Conservation (phyloP, 2,113 vertebrate genomes). For the Acinonyx jubatus region DNA sequence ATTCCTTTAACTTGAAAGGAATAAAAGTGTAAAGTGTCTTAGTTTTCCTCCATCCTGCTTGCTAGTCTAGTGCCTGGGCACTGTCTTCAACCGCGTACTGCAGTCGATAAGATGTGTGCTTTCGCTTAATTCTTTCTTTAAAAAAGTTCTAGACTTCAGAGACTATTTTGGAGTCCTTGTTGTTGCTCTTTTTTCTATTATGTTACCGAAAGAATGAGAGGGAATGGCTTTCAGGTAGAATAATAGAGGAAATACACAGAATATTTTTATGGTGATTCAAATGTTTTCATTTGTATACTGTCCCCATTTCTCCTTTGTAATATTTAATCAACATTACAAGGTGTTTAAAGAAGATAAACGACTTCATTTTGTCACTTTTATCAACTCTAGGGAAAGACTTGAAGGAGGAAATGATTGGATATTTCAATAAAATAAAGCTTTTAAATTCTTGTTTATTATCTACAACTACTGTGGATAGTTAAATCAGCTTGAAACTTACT, state of each 20-base stretch:
- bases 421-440: conserved; percentile 11
- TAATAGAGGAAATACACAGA: background rate
- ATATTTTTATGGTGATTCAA: background rate
- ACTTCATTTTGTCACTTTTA: conserved; percentile 20
- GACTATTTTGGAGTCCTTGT: background rate
- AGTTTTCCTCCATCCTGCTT: background rate
- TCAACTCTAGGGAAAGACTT: background rate
- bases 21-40: background rate
- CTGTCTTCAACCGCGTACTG: background rate
- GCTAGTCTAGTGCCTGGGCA: background rate
- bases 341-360: conserved; percentile 4
- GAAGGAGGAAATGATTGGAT: background rate
- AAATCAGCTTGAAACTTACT: background rate
- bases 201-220: background rate
- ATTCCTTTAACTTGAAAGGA: background rate
- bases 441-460: background rate
- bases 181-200: background rate
- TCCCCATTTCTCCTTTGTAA: background rate
- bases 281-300: background rate
- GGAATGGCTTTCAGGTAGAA: background rate
- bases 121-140: background rate
- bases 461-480: background rate
- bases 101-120: background rate
- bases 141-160: background rate
- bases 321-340: background rate